Evolutionary conservation across 2,888 invertebrate genomes (phyloP).

Genomic region (Drosophila borborema): DNA sequence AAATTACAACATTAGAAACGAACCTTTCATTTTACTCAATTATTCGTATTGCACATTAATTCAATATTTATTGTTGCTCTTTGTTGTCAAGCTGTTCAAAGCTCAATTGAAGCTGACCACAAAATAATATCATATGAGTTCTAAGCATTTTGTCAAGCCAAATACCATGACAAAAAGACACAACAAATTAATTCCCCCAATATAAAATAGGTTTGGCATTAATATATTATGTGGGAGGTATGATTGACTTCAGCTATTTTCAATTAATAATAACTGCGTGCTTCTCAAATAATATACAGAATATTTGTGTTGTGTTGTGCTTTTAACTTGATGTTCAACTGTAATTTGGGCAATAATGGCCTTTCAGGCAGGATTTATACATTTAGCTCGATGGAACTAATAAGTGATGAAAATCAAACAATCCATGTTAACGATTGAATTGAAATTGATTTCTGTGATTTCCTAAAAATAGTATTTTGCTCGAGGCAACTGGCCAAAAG

Average conservation of each 20-base stretch:
- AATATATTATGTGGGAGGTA: neutral
- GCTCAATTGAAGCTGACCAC: constrained; percentile 19
- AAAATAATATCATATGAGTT: constrained; percentile 38
- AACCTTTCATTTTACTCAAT: neutral
- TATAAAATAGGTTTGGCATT: too few species aligned
- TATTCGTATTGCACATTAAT: neutral
- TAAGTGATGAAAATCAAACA: neutral
- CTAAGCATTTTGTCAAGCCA: neutral
- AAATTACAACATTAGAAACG: constrained; percentile 17
- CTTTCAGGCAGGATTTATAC: constrained; percentile 42
- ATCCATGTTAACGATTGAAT: constrained; percentile 2
- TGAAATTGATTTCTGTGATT: neutral
- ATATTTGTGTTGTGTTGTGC: neutral
- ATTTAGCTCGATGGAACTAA: constrained; percentile 27
- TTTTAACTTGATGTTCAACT: constrained; percentile 49
- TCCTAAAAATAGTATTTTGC: neutral
- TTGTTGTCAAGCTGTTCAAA: constrained; percentile 7
- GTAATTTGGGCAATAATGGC: constrained; percentile 46
- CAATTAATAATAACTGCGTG: neutral
- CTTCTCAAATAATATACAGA: neutral
- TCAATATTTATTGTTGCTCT: constrained; percentile 5
- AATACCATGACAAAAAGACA: neutral
- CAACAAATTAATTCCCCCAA: too few species aligned
- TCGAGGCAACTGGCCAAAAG: neutral
- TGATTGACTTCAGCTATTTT: neutral